Evolutionary conservation across 2,113 vertebrate species (phyloP), one percentile per base, ranked within the genome.

Genomic region (Poeciliopsis turrubarensis): DNA sequence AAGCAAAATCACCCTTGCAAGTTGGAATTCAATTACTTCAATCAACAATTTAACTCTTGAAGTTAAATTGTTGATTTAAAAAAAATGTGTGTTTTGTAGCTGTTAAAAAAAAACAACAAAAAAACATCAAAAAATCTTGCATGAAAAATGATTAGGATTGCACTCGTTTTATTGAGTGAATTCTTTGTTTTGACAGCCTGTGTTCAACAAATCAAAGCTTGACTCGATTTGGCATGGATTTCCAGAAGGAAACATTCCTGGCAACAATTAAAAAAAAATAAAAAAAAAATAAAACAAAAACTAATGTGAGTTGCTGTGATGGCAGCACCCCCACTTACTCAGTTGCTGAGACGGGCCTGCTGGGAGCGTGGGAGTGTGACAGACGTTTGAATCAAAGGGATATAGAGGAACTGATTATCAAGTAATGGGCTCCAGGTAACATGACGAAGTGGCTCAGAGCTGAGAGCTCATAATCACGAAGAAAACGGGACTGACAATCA

Each of bases 311-410:
- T 83, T 79, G 82, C 77, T 78, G 81, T 60, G 63, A 51, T 75
- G 72, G 86, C 80, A 86, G 81, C 19, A 79, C 79, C 86, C 81
- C 87, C 32, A 31, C 79, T 86, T 65, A 67, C 86, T 77, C 73
- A 68, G 73, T 68, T 37, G 17, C 71, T 5, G 75, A 77, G 80
- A 75, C 47, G 66, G 78, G 72, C 86, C 77, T 77, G 76, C 29
- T 80, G 85, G 78, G 84, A 80, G 79, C 51, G 83, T 87, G 83
- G 78, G 83, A 81, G 77, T 81, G 78, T 77, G 76, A 82, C 76
- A 78, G 77, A 77, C 75, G 76, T 74, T 74, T 80, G 82, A 88
- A 86, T 86, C 86, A 88, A 82, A 90, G 70, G 68, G 80, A 85
- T 83, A 70, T 67, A 57, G 75, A 30, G 75, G 39, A 73, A 65